Percentiles rank a stretch among this genome's conserved stretches.
Evolutionary conservation across 2,888 invertebrate species (phyloP).

Genomic region (Napeogenes inachia): DNA sequence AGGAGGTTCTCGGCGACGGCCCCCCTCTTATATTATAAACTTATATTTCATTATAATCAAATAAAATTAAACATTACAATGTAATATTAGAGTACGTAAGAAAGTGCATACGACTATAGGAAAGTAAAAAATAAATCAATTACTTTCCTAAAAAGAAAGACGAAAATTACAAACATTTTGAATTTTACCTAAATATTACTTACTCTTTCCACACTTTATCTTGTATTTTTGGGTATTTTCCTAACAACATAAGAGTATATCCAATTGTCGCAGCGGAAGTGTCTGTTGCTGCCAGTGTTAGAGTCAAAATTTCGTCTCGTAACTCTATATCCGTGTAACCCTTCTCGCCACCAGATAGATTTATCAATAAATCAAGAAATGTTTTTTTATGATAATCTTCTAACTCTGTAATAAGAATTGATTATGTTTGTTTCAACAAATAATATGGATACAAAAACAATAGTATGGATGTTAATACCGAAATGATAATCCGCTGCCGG

Average conservation of each 20-base stretch:
- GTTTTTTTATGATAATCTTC: constrained; percentile 58
- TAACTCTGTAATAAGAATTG: constrained; percentile 41
- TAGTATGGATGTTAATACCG: neutral
- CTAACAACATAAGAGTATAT: constrained; percentile 62
- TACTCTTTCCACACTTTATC: constrained; percentile 64
- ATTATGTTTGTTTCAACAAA: too few relatives aligned
- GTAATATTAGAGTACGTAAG: too few relatives aligned
- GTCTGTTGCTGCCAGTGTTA: constrained; percentile 76
- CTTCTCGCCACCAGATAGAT: constrained; percentile 64
- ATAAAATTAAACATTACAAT: too few relatives aligned
- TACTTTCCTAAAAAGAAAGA: too few relatives aligned
- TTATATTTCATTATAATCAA: too few relatives aligned
- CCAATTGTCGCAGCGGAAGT: constrained; percentile 68
- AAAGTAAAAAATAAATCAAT: too few relatives aligned
- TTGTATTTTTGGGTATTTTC: constrained; percentile 67
- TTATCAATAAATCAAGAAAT: constrained; percentile 75
- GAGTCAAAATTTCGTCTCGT: constrained; percentile 76
- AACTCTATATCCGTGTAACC: constrained; percentile 74
- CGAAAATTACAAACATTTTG: too few relatives aligned
- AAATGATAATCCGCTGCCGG: constrained; percentile 46
- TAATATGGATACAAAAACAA: constrained; percentile 9
- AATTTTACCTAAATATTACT: constrained; percentile 35
- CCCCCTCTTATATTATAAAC: too few relatives aligned
- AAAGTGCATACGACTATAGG: too few relatives aligned
- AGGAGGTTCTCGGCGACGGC: too few relatives aligned